Percentiles rank a stretch among this genome's conserved stretches.
phyloP scores from a whole-genome alignment of 2,113 vertebrate genomes.

The Vicugna pacos region DNA sequence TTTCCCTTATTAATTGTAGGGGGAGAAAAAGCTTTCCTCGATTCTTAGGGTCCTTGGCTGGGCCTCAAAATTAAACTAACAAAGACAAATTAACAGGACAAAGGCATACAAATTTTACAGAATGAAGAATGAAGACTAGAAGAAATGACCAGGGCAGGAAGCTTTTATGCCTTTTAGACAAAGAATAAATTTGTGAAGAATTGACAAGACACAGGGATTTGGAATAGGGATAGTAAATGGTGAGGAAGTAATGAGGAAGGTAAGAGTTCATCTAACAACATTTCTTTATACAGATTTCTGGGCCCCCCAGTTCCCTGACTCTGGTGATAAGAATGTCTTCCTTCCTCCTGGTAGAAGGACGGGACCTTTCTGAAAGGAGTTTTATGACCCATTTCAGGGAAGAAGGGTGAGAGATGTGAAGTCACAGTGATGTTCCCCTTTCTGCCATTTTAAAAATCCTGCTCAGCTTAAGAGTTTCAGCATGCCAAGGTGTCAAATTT shows the following conservation, averaged over 20 bases:
- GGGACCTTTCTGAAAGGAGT: neutral
- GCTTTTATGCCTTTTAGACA: neutral
- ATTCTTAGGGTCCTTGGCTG: neutral
- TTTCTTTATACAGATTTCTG: neutral
- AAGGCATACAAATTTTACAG: neutral
- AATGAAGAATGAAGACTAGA: neutral
- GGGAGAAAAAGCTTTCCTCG: neutral
- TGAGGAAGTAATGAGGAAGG: neutral
- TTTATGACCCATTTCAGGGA: neutral
- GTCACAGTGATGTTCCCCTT: neutral
- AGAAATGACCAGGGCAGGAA: neutral
- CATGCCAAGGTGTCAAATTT: neutral
- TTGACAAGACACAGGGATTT: neutral
- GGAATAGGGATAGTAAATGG: neutral
- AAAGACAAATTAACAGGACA: neutral
- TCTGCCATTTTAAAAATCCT: neutral
- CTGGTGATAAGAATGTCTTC: neutral
- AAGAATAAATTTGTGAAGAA: neutral
- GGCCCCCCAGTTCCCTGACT: neutral
- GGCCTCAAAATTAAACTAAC: slow-evolving; percentile 16
- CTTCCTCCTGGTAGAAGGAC: neutral
- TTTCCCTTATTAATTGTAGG: neutral
- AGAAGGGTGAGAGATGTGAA: neutral
- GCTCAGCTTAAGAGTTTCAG: neutral
- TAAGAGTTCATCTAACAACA: neutral